Evolutionary conservation across 2,113 vertebrate species (phyloP), one percentile per base, ranked within the genome.

Genomic region (Hemicordylus capensis): DNA sequence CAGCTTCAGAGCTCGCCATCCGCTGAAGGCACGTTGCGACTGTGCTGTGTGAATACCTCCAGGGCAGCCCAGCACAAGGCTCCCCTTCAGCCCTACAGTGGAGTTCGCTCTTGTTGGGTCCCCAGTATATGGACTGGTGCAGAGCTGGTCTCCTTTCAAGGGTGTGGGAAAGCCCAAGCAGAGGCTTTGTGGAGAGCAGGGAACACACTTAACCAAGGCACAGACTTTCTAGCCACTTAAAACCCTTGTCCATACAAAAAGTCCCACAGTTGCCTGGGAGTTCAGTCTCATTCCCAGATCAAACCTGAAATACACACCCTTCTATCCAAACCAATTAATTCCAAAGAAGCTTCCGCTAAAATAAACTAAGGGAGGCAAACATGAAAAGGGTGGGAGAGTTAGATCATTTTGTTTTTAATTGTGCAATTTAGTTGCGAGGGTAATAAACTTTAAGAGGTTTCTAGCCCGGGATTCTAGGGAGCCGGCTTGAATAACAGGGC

Each of bases 331-430:
- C 34, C 37, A 72, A 56, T 26, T 44, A 66, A 67, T 34, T 34
- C 10, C 15, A 59, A 34, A 59, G 11, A 17, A 51, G 56, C 67
- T 70, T 61, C 39, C 26, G 59, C 24, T 19, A 59, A 51, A 77
- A 85, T 37, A 79, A 61, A n/a, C 42, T 14, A 34, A 24, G 24
- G n/a, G 31, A 72, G 66, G 76, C 54, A 48, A 59, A 61, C 34
- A 78, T 59, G 34, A 61, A 70, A 85, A 59, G 61, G 54, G 15
- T 79, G 54, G 9, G 19, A 81, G 51, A 42, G 10, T 46, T 76
- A 76, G 74, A 77, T 34, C 39, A 39, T 44, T 37, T 58, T 72
- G 39, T 78, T 70, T 79, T 79, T 70, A n/a, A 79, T 79, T 79
- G 64, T 10, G 2, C 39, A 34, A 58, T 58, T 77, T 58, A 46